phyloP scores from a whole-genome alignment of 2,113 vertebrate species.

The Podocnemis expansa region DNA sequence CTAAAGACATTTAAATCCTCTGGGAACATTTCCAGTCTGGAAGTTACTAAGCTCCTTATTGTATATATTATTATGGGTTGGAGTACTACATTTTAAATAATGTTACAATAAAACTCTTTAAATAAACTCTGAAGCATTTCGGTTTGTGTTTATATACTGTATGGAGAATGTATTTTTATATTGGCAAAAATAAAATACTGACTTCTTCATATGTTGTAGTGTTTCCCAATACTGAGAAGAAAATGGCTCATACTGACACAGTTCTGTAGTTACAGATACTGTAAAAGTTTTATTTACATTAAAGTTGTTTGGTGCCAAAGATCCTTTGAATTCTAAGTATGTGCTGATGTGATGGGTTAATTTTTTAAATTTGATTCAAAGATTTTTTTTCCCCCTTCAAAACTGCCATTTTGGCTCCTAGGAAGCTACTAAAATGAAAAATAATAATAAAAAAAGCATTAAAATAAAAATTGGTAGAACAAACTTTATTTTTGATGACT shows the following conservation, averaged over 20 bases:
- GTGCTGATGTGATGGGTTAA: not conserved
- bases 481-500: not conserved
- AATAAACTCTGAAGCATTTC: not conserved
- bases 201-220: not conserved
- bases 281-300: not conserved
- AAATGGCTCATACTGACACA: not conserved
- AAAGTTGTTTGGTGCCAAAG: not conserved
- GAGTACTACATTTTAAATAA: not conserved
- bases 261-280: not conserved
- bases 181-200: not conserved
- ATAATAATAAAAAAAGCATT: not conserved
- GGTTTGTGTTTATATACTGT: not conserved
- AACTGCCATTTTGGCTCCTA: slow-evolving; percentile 16
- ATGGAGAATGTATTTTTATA: not conserved
- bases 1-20: not conserved
- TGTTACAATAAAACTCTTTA: not conserved
- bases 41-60: not conserved
- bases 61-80: not conserved
- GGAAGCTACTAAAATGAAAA: slow-evolving; percentile 14
- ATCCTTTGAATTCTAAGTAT: not conserved
- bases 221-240: not conserved
- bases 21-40: not conserved
- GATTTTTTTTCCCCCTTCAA: not conserved
- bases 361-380: not conserved
- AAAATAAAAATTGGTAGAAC: not conserved